Evolutionary conservation across 2,888 invertebrate genomes (phyloP), one percentile per base, ranked within the genome.

Genomic region (Drosophila setosimentum): DNA sequence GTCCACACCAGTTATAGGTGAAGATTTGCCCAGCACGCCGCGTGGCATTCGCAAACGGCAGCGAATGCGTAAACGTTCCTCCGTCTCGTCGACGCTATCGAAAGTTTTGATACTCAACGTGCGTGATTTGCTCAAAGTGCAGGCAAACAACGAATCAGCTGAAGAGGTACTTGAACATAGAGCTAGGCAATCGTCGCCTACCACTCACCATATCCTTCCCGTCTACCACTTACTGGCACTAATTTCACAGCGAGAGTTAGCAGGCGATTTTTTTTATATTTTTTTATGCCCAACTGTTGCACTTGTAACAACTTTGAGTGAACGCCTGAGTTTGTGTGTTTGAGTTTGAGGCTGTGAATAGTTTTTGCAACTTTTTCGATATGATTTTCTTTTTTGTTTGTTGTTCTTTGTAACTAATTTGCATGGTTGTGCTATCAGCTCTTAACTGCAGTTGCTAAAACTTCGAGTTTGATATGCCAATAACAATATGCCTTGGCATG

Each of bases 51-150:
- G 87, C 5, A 82, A 81, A 55, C 82, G 90, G 4, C 75, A 80
- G 40, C 83, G 83, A 67, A 76, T 85, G 69, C 91, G 92, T 21
- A 92, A 93, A 73, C 91, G 92, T 64, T 92, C 92, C 32, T 92
- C 93, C 5, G 87, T 91, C 63, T 92, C 92, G 35, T 92, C 92
- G 73, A 92, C 92, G n/a, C 80, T 93, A 24, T 91, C 92, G 18
- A 92, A 92, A 89, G 91, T 92, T 73, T 88, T 93, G 65, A 91
- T 93, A 80, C 89, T 93, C 62, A 93, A 92, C 79, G 93, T 93
- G 58, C 91, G 91, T 54, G 93, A 93, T 89, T 91, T 93, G 81
- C 81, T 93, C 66, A 90, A 78, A 77, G 83, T 78, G 35, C 80
- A 91, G 57, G 76, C 91, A 66, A 68, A 82, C 74, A 74, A 66